Evolutionary conservation across 2,888 invertebrate genomes (phyloP).

Genomic region (Papilio gigon): DNA sequence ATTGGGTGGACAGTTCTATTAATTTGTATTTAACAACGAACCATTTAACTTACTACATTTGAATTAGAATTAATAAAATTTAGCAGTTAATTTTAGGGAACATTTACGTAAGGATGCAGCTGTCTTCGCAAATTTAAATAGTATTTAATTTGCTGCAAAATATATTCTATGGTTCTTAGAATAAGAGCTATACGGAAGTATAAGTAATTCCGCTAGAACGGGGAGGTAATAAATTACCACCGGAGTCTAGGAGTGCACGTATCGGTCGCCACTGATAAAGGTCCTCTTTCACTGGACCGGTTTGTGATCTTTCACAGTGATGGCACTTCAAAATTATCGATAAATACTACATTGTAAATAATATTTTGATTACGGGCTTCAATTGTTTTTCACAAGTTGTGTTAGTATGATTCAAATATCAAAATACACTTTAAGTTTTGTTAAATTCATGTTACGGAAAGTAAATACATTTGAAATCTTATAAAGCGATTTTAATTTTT

Average conservation of each 20-base stretch:
- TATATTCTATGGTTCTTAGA: conserved; percentile 30
- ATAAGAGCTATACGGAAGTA: conserved; percentile 39
- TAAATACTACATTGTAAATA: conserved; percentile 31
- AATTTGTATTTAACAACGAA: too few relatives aligned
- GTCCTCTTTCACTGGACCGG: conserved; percentile 70
- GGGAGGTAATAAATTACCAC: conserved; percentile 76
- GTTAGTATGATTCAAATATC: too few relatives aligned
- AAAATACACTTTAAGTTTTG: too few relatives aligned
- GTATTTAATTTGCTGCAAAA: conserved; percentile 26
- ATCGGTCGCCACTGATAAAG: conserved; percentile 77
- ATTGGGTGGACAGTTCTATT: too few relatives aligned
- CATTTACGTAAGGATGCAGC: background rate
- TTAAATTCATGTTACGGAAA: too few relatives aligned
- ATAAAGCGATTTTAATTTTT: too few relatives aligned
- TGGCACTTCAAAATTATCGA: conserved; percentile 49
- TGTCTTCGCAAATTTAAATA: background rate
- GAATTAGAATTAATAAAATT: background rate
- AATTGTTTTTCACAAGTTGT: background rate
- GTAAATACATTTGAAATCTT: too few relatives aligned
- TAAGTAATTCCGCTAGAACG: conserved; percentile 44
- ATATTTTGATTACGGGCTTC: background rate
- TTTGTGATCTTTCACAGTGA: conserved; percentile 64
- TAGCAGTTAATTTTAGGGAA: conserved; percentile 2
- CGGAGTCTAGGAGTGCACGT: conserved; percentile 71
- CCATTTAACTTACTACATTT: background rate